Conservation (phyloP, 2,888 invertebrate genomes). For the Ptilodon capucinus region DNA sequence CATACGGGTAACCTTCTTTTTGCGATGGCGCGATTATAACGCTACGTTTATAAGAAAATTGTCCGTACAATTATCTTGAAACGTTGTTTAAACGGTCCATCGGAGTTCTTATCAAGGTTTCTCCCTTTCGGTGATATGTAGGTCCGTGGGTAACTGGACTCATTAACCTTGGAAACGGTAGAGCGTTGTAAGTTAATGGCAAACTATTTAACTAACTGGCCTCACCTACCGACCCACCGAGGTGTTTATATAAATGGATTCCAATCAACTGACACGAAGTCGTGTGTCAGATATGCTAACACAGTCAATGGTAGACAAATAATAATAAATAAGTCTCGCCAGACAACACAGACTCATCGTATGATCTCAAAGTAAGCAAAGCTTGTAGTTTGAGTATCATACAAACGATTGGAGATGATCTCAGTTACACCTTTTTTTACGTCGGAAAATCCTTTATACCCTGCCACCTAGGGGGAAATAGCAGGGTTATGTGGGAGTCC, state of each 20-base stretch:
- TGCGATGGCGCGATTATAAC: constrained; percentile 44
- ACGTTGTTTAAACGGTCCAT: constrained; percentile 17
- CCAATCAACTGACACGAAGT: background rate
- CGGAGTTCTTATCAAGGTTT: background rate
- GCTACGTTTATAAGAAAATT: constrained; percentile 43
- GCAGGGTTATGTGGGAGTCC: too few species aligned
- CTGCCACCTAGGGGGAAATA: too few species aligned
- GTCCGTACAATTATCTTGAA: constrained; percentile 39
- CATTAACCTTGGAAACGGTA: background rate
- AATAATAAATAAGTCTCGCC: too few species aligned
- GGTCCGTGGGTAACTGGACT: background rate
- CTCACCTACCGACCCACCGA: background rate
- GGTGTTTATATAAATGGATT: too few species aligned
- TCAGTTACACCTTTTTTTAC: too few species aligned
- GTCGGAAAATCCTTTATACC: too few species aligned
- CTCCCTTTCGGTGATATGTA: background rate
- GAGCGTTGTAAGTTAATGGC: background rate
- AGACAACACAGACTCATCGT: too few species aligned
- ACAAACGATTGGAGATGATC: too few species aligned
- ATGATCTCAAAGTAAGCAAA: too few species aligned
- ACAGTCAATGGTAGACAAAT: too few species aligned
- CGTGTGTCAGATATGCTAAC: too few species aligned
- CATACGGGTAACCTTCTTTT: constrained; percentile 47
- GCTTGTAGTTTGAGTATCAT: too few species aligned
- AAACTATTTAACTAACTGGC: background rate